These are phyloP conservation scores for Mus spretus DNA, from an alignment of 2,797 vertebrate species.

Conservation along the genomic window DNA sequence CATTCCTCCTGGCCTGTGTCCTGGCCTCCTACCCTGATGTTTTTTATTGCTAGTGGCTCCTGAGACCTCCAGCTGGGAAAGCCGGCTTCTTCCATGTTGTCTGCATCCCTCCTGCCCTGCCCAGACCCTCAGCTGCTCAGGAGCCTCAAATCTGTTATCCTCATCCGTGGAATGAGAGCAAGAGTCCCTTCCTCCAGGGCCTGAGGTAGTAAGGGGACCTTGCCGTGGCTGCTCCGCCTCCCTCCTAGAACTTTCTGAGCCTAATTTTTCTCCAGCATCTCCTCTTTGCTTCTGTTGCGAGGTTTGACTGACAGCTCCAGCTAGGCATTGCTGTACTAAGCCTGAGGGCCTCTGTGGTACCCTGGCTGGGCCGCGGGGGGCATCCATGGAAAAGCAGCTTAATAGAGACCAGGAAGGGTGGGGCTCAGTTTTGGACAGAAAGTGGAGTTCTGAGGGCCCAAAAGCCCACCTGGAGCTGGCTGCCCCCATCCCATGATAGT, in stretches of 20 bases:
- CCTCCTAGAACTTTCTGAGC: not conserved
- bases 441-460: not conserved
- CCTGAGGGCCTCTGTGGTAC: not conserved
- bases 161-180: conserved; percentile 7
- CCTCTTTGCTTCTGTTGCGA: not conserved
- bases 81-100: rapidly evolving
- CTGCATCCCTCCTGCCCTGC: not conserved
- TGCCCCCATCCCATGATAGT: conserved; percentile 14
- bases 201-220: not conserved
- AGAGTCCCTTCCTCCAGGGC: not conserved
- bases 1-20: not conserved
- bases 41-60: not conserved
- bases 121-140: not conserved
- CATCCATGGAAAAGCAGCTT: not conserved
- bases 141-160: not conserved
- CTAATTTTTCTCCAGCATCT: not conserved
- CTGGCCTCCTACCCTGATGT: too few species aligned
- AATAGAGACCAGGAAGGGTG: not conserved
- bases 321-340: not conserved
- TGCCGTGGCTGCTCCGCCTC: not conserved
- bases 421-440: not conserved
- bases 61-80: not conserved
- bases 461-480: not conserved
- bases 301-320: not conserved
- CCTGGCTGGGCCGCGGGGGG: not conserved